These are phyloP conservation scores for Harlomillsia oculata DNA, from an alignment of 1,140 invertebrate genomes.

Conservation along the genomic window DNA sequence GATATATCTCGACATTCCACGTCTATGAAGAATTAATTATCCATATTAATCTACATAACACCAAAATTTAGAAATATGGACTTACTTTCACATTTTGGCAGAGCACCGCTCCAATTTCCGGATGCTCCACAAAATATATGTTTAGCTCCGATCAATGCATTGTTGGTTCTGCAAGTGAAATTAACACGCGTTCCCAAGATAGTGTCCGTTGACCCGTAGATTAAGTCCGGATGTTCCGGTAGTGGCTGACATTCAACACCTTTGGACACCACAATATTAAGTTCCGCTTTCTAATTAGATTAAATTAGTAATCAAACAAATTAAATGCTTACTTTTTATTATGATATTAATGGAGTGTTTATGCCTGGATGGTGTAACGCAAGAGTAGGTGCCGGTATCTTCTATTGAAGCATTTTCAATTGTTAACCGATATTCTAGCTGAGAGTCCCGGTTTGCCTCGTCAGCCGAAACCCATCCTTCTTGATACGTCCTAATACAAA, in stretches of 20 bases:
- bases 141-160: slow-evolving; percentile 61
- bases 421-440: slow-evolving; percentile 68
- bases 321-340: slow-evolving; percentile 47
- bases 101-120: slow-evolving; percentile 71
- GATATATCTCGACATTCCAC: slow-evolving; percentile 35
- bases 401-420: slow-evolving; percentile 65
- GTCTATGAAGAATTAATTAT: too few relatives aligned
- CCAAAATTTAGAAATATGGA: too few relatives aligned
- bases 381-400: slow-evolving; percentile 70
- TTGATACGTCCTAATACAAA: background rate
- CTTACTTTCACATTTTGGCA: slow-evolving; percentile 70
- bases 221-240: slow-evolving; percentile 56
- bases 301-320: too few relatives aligned
- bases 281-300: too few relatives aligned
- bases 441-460: slow-evolving; percentile 60
- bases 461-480: slow-evolving; percentile 53
- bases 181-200: slow-evolving; percentile 61
- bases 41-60: too few relatives aligned
- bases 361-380: slow-evolving; percentile 67
- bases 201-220: slow-evolving; percentile 56
- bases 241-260: slow-evolving; percentile 64
- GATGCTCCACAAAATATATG: slow-evolving; percentile 64
- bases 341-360: slow-evolving; percentile 67
- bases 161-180: slow-evolving; percentile 72
- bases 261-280: too few relatives aligned